phyloP scores from a whole-genome alignment of 2,797 vertebrate genomes.

The Thunnus albacares region DNA sequence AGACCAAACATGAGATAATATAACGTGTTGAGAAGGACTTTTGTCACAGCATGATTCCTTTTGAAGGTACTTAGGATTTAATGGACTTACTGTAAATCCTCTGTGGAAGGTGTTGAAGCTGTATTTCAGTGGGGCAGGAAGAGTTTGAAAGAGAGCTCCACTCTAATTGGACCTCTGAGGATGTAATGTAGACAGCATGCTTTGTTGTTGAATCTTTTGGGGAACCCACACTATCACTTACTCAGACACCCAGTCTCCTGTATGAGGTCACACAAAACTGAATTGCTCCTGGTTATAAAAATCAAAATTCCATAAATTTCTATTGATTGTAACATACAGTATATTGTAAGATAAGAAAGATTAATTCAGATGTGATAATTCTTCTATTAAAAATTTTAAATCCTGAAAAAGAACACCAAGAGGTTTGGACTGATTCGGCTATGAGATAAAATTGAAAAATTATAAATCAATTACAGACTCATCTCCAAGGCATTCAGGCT shows the following conservation, averaged over 20 bases:
- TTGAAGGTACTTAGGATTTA: constrained; percentile 5
- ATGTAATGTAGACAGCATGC: constrained; percentile 23
- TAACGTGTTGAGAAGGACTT: neutral
- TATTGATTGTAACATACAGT: too few relatives aligned
- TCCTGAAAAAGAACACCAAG: neutral
- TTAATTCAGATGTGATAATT: neutral
- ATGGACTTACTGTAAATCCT: constrained; percentile 7
- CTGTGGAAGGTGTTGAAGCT: constrained; percentile 21
- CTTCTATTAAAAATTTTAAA: neutral
- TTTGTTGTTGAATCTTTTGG: constrained; percentile 38
- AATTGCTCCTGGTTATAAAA: neutral
- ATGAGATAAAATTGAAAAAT: constrained; percentile 26
- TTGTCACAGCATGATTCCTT: neutral
- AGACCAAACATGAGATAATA: neutral
- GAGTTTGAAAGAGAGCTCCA: constrained; percentile 23
- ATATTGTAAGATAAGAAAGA: neutral
- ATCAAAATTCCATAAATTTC: neutral
- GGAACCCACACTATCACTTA: neutral
- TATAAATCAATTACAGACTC: constrained; percentile 30
- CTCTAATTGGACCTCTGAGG: constrained; percentile 71
- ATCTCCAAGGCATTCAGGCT: constrained; percentile 13
- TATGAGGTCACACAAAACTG: neutral
- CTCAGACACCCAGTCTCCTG: neutral
- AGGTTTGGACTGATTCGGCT: constrained; percentile 11
- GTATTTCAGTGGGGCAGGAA: constrained; percentile 25